A percentile compares a stretch with the other conserved stretches of the same genome.
These are phyloP conservation scores for Hoplodrina blanda DNA, from an alignment of 2,888 invertebrate species.

Conservation along the genomic window DNA sequence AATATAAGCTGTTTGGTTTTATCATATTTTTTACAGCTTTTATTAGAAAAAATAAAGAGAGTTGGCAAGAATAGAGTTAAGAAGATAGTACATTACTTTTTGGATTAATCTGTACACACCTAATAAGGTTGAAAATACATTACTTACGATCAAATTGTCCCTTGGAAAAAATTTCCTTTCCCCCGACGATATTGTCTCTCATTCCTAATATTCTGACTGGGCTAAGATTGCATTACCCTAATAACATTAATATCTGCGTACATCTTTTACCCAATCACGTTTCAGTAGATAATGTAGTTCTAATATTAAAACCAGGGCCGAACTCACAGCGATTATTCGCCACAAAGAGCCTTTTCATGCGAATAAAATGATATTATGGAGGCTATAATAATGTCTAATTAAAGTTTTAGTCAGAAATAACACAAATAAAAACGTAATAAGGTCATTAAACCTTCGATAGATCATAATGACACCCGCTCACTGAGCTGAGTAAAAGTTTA, in stretches of 20 bases:
- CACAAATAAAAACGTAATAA: conserved; percentile 61
- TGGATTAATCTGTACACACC: too few species aligned
- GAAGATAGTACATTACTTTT: too few species aligned
- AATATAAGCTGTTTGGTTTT: too few species aligned
- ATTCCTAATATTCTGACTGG: neutral
- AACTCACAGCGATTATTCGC: conserved; percentile 23
- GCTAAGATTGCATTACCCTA: neutral
- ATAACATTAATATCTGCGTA: neutral
- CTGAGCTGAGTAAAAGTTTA: conserved; percentile 54
- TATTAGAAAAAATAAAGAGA: too few species aligned
- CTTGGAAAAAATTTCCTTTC: too few species aligned
- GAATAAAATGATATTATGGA: conserved; percentile 46
- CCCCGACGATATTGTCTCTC: neutral
- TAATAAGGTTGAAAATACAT: too few species aligned
- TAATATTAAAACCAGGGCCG: conserved; percentile 41
- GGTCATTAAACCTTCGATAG: conserved; percentile 61
- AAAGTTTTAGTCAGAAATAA: conserved; percentile 48
- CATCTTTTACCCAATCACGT: conserved; percentile 30
- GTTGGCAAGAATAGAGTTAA: too few species aligned
- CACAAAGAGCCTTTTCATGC: conserved; percentile 41
- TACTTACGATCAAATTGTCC: too few species aligned
- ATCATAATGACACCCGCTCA: conserved; percentile 56
- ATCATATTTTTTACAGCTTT: too few species aligned
- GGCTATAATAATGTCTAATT: conserved; percentile 51
- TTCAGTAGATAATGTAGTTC: conserved; percentile 29